Base-by-base conservation (phyloP, 2,797 vertebrate species). In the Rhinogobio ventralis region DNA sequence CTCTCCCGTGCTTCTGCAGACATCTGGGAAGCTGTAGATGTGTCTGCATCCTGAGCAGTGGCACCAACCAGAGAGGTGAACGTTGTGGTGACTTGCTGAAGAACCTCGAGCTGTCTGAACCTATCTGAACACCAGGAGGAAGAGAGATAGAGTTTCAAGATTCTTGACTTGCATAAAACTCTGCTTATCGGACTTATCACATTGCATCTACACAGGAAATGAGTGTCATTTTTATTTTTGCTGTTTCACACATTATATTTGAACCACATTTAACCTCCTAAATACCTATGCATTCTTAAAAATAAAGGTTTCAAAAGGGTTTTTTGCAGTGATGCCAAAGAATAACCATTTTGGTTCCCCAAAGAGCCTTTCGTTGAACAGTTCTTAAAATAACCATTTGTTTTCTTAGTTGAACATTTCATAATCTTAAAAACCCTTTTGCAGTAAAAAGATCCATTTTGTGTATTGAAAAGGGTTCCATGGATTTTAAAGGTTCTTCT, bases 71-170 rank as follows among this genome's bases (percentile, higher is more conserved):
- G 91, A 75, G 95, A 94, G 49, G 90, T 91, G 86, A 98, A 95
- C 0, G 94, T 93, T 5, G 88, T 95, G 2, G 95, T 94, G 55
- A 97, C 93, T 0, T 95, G 94, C 88, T 96, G 94, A 68, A 96
- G 90, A 74, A 97, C 94, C 88, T 95, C 94, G 2, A 98, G 86
- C 84, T 97, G 95, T 84, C 72, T 90, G 86, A 98, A 98, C 84
- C 92, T 91, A 90, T 94, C 96, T 97, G 91, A 74, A 33, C 30
- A 75, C 49, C 72, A 30, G 53, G 11, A 55, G 33, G 71, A 51
- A 33, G 30, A 53, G 19, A 42, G 15, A 45, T 15, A 46, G 36
- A 25, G 36, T 25, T 79, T 83, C 15, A 55, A 55, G 6, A 71
- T 17, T 30, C 7, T 5, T 62, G 23, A 69, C 20, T 33, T 51